Percentiles rank a stretch among this genome's conserved stretches.
Conservation (phyloP, 2,797 vertebrate genomes). For the Amblyraja radiata region DNA sequence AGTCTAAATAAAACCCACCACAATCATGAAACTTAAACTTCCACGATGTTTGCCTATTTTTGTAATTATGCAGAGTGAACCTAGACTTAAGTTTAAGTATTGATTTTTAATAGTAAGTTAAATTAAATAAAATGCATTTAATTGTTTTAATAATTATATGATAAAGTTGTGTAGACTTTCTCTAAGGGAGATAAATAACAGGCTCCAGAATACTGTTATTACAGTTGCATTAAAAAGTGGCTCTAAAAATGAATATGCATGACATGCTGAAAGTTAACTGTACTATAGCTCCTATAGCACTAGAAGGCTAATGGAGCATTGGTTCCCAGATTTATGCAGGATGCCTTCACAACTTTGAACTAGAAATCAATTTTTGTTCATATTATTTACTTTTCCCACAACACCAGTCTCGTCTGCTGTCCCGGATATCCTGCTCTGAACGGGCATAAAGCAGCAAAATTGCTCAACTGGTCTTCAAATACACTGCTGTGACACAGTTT, state of each 20-base stretch:
- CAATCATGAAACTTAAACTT: neutral
- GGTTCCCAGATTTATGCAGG: neutral
- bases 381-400: slow-evolving; percentile 8
- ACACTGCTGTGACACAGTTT: neutral
- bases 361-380: neutral
- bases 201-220: neutral
- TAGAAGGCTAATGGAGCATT: neutral
- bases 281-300: neutral
- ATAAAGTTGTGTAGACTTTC: neutral
- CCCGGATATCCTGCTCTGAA: slow-evolving; percentile 10
- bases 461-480: neutral
- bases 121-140: neutral
- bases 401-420: neutral
- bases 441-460: neutral
- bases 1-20: neutral
- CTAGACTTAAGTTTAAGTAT: neutral
- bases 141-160: slow-evolving; percentile 2
- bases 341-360: neutral
- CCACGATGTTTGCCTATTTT: neutral
- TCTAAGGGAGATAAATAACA: no score
- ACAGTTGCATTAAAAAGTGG: neutral
- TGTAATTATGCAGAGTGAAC: neutral
- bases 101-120: slow-evolving; percentile 16
- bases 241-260: neutral
- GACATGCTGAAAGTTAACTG: neutral